Evolutionary conservation across 92 coral and sea anemone species (phyloP).

Genomic region (Epizoanthus rinbou): DNA sequence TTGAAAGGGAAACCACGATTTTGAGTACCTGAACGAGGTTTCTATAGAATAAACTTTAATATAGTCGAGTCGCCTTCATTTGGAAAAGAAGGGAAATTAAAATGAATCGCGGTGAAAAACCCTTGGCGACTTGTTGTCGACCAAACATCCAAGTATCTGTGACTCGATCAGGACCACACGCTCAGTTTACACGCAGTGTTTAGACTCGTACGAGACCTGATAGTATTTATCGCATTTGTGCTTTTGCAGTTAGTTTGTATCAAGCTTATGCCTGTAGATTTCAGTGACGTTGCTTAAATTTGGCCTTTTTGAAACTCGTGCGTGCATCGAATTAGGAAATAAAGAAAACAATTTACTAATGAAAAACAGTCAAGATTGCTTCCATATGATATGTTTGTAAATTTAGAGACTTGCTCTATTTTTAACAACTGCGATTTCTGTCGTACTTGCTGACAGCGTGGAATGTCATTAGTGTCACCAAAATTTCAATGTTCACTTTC

Average conservation of each 20-base stretch:
- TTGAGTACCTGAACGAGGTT: too few species aligned
- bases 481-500: constrained; percentile 13
- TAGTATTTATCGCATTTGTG: not conserved
- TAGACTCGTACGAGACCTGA: too few species aligned
- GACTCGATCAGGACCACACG: constrained; percentile 15
- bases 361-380: not conserved
- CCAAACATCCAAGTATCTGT: not conserved
- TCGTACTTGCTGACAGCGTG: constrained; percentile 33
- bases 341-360: not conserved
- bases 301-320: not conserved
- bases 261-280: too few species aligned
- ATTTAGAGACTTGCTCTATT: not conserved
- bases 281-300: too few species aligned
- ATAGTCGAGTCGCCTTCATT: not conserved
- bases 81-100: not conserved
- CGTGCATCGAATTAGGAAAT: not conserved
- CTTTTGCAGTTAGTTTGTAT: not conserved
- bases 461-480: constrained; percentile 50
- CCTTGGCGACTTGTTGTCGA: constrained; percentile 1
- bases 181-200: not conserved
- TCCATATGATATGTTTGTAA: constrained; percentile 5
- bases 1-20: too few species aligned
- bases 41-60: constrained; percentile 22
- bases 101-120: constrained; percentile 11
- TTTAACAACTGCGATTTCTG: constrained; percentile 4